Base-by-base conservation (phyloP, 2,797 vertebrate genomes). In the Channallabes apus region DNA sequence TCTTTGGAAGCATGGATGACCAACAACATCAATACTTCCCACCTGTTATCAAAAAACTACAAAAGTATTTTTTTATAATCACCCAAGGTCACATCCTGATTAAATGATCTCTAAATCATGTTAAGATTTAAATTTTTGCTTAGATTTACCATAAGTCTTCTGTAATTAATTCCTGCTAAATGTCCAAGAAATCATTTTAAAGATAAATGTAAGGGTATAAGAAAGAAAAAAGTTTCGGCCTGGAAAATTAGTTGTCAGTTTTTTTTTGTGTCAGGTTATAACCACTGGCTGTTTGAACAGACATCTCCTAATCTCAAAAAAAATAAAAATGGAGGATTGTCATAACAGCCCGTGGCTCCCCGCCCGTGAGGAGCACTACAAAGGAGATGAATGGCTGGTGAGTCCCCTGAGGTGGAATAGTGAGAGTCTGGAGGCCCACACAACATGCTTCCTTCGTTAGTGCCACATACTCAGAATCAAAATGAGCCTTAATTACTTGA, bases 401-500 rank as follows among this genome's bases (percentile, higher is more conserved):
- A 68, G 41, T 85, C 85, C 86, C 86, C 82, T 80, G 67, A 71
- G 85, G 84, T 81, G 29, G 61, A 79, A 85, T 92, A 90, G 94
- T 93, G 91, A 92, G 90, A 93, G 93, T 91, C 93, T 88, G n/a
- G 86, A 78, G 88, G 92, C 94, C 93, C 87, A 92, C 88, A 93
- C 93, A 95, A 96, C 94, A 95, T 94, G 91, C 68, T 91, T 92
- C 85, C 91, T 95, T 97, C 96, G 98, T 98, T 97, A 97, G 94
- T 91, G 93, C 87, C 91, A 90, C 94, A 94, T 95, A 94, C 94
- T 94, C 92, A 93, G 91, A 91, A 84, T 90, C 93, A 94, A 97
- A 95, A 97, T 95, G 93, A 96, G 94, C 90, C 93, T 94, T 97
- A 97, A 98, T 96, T 96, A 95, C 95, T 93, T 92, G 91, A 94